Percentiles rank a stretch among this genome's conserved stretches.
These are phyloP conservation scores for Anguilla anguilla DNA, from an alignment of 2,797 vertebrate species.

Conservation along the genomic window DNA sequence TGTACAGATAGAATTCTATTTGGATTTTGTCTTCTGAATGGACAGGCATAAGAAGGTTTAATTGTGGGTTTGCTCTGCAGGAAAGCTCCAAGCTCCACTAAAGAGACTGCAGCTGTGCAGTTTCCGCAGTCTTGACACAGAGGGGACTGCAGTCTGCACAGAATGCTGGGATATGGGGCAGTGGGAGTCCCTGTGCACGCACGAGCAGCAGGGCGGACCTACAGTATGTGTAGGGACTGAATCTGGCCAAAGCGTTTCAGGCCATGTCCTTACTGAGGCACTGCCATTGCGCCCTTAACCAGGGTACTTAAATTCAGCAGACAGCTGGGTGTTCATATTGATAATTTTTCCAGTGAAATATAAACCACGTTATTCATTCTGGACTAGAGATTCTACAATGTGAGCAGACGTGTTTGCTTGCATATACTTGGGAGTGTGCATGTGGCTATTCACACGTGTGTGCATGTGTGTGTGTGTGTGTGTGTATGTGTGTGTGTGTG, in stretches of 20 bases:
- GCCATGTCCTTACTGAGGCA: neutral
- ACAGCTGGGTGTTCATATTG: neutral
- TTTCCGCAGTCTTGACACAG: neutral
- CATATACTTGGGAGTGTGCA: neutral
- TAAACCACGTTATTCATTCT: neutral
- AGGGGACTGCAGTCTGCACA: neutral
- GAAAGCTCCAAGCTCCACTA: neutral
- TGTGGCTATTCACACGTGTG: no score
- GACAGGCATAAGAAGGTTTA: neutral
- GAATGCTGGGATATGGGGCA: neutral
- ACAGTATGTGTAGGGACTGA: neutral
- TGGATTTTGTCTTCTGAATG: neutral
- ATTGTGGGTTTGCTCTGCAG: neutral
- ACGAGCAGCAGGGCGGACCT: neutral
- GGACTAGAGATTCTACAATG: neutral
- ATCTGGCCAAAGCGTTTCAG: neutral
- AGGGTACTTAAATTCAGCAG: neutral
- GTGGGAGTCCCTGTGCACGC: neutral
- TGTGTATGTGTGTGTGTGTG: conserved; percentile 13
- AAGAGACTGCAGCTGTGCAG: neutral
- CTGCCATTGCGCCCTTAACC: neutral
- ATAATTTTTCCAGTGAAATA: neutral
- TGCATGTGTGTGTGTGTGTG: conserved; percentile 6
- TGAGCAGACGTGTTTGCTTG: neutral
- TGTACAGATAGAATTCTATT: neutral